Base-by-base conservation (phyloP, 2,888 invertebrate species). In the Calameuta idolon region DNA sequence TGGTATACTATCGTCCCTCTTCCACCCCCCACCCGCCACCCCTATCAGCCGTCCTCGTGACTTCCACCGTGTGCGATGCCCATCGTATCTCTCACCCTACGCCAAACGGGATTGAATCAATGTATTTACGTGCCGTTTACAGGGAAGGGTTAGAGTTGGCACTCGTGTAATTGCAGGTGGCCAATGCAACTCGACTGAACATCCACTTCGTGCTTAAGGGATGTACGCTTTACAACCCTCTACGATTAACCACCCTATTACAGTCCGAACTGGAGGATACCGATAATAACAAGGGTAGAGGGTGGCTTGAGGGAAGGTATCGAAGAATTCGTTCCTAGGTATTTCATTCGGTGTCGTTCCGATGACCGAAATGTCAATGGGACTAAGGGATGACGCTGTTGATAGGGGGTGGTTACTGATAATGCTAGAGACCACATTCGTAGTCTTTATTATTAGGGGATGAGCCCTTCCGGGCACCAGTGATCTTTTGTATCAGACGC, bases 21-120 rank as follows among this genome's bases (percentile, higher is more conserved):
- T 34, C 33, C 33, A 33, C 33, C 33, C 33, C 33, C 33, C 33
- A 0, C 33, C 33, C 33, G 31, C 33, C 33, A 3, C 33, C 30
- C 74, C 40, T 76, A 33, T 69, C 31, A 73, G 40, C 69, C 34
- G 23, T 40, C 40, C 40, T 15, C 40, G 15, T 40, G 40, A 40
- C 40, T 40, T 40, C 15, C 40, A 40, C 40, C 40, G 40, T 40
- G 40, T 40, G 40, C 40, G 5, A 40, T 40, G 40, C 40, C 40
- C 15, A 40, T 40, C 40, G 40, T 79, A 69, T 79, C 81, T 84
- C 69, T 79, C 81, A 78, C 75, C 86, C 86, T 85, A 85, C 86
- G 87, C 86, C 85, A 90, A 90, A 91, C 91, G 90, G 90, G 91
- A 91, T 91, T 91, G 91, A 91, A 91, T 91, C 91, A 90, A 91